A percentile compares a stretch with the other conserved stretches of the same genome.
These are phyloP conservation scores for Remorina albescens DNA, from an alignment of 2,797 vertebrate genomes.

Conservation along the genomic window DNA sequence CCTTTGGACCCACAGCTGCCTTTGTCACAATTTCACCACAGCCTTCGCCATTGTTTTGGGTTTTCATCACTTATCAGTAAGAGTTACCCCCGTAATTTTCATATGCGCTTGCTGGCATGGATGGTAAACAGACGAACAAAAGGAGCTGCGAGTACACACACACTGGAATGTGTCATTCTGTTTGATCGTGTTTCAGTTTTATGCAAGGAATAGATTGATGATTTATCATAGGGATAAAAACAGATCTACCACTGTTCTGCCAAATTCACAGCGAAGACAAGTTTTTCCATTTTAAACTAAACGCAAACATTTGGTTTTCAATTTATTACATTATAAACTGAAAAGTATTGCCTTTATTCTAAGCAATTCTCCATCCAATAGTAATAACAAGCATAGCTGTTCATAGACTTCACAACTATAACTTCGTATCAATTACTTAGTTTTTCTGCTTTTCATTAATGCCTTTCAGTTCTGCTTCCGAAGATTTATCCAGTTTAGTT, in stretches of 20 bases:
- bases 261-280: background rate
- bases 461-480: background rate
- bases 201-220: background rate
- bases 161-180: background rate
- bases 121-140: constrained; percentile 49
- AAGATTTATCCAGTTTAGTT: background rate
- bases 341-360: background rate
- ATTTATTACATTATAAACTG: background rate
- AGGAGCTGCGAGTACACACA: background rate
- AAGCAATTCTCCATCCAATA: background rate
- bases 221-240: background rate
- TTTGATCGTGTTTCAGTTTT: constrained; percentile 10
- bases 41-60: constrained; percentile 20
- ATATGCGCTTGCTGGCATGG: background rate
- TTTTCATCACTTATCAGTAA: constrained; percentile 55
- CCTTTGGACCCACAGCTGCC: constrained; percentile 19
- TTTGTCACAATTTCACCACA: constrained; percentile 48
- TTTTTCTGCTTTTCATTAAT: constrained; percentile 6
- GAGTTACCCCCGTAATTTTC: constrained; percentile 28
- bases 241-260: background rate
- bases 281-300: background rate
- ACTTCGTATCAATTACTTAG: background rate
- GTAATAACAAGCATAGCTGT: background rate
- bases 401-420: background rate
- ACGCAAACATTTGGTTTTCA: background rate